Evolutionary conservation across 2,797 vertebrate genomes (phyloP), one percentile per base, ranked within the genome.

Genomic region (Pseudocheirus occidentalis): DNA sequence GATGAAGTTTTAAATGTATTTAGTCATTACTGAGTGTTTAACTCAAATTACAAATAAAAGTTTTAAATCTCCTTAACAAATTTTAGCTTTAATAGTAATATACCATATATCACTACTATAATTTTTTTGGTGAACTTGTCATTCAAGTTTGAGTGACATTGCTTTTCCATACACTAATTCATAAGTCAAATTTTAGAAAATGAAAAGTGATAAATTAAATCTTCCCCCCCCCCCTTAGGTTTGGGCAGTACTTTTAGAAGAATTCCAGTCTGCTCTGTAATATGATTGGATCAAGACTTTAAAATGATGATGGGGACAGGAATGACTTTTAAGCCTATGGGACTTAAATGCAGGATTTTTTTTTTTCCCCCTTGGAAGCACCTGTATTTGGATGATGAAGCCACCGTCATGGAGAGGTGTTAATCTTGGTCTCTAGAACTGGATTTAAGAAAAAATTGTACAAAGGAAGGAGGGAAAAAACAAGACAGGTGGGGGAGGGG

Each of bases 381-480:
- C 91, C 95, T 95, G 18, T 91, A 95, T 95, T 91, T 97, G 90
- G 56, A 91, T 97, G 87, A 93, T 96, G 55, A 95, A 66, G 52
- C 93, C 95, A 93, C 92, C 95, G 91, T 90, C 95, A 93, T 55
- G 56, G 34, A 95, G 55, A 95, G 28, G 34, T 93, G 94, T 90
- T 66, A 97, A 97, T 94, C 92, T 97, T 62, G 10, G 58, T 95
- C 91, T 93, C 96, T 95, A 90, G 96, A 97, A 94, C 94, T 97
- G 94, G 90, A 91, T 87, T 91, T 40, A 97, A 96, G 94, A 97
- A 97, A 97, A 97, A 95, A 95, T 97, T 91, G 90, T 96, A 97
- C 93, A 97, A 98, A 97, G 92, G 94, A 55, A 97, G 97, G 96
- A 59, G 62, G 90, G 93, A 97, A 96, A 97, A 46, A 97, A 98